Conservation (phyloP, 1,140 invertebrate species). For the Araneus ventricosus region DNA sequence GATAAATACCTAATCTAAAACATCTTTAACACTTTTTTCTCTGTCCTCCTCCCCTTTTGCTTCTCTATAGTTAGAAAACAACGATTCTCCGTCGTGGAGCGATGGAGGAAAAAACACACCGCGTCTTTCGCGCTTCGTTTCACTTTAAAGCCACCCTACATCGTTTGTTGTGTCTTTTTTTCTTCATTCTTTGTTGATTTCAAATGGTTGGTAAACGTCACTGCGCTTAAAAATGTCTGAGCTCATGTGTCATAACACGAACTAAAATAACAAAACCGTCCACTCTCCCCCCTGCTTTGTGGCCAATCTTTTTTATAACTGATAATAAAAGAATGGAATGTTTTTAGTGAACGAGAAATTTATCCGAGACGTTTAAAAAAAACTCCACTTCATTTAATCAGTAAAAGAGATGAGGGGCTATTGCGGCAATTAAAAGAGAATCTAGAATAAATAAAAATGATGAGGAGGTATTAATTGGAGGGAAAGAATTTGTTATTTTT, state of each 20-base stretch:
- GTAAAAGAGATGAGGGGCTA: neutral
- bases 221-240: conserved; percentile 32
- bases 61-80: neutral
- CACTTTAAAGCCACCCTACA: neutral
- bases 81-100: neutral
- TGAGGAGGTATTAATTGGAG: neutral
- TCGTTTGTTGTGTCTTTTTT: neutral
- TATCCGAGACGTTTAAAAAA: neutral
- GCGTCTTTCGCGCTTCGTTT: neutral
- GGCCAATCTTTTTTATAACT: neutral
- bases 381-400: neutral
- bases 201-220: conserved; percentile 33
- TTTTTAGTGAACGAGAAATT: neutral
- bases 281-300: neutral
- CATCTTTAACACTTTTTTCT: neutral
- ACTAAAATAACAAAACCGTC: neutral
- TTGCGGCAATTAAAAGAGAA: conserved; percentile 41
- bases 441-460: conserved; percentile 43
- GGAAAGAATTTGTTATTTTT: neutral
- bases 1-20: neutral
- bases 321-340: neutral
- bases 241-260: conserved; percentile 11
- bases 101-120: neutral
- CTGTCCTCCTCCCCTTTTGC: neutral
- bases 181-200: conserved; percentile 45